Evolutionary conservation across 1,140 invertebrate species (phyloP), one percentile per base, ranked within the genome.

Genomic region (Aphelinus atriplicis): DNA sequence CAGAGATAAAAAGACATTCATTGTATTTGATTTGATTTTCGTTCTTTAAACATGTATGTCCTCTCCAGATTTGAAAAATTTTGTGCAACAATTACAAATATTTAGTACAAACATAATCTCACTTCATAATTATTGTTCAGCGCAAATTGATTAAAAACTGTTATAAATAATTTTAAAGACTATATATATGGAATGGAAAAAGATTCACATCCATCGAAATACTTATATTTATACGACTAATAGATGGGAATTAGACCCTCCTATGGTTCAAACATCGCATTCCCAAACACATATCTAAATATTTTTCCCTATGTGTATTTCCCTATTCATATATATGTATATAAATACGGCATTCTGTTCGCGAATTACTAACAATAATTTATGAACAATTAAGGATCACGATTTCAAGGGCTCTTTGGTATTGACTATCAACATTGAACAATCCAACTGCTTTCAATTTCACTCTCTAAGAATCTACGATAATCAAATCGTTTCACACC

Each of bases 341-440:
- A 9, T 67, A 42, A 10, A 71, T 73, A 63, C 42, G 48, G 60
- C 47, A 6, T 4, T 66, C 46, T 45, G 55, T 68, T 60, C 48
- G 5, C 6, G 45, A 51, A 72, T 67, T 5, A 73, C 60, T 70
- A 75, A 70, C 53, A 50, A 43, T 70, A 71, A 75, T 48, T 58
- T 71, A 66, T 66, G 45, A 65, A 66, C 43, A 65, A 65, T 53
- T 53, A 72, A 65, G 45, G 61, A 64, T 72, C 70, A 72, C 55
- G 70, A 46, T 64, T 65, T 63, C 7, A 63, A 63, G 47, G 57
- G 58, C 60, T 74, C 51, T 6, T 71, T 71, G 46, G 53, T 71
- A 75, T 75, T 75, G 73, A 75, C 73, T 75, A 75, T 75, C 56
- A 46, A 75, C 73, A 75, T 66, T 75, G 68, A 75, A 71, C 46